Evolutionary conservation across 2,888 invertebrate species (phyloP).

Genomic region (Cephus nigrinus): DNA sequence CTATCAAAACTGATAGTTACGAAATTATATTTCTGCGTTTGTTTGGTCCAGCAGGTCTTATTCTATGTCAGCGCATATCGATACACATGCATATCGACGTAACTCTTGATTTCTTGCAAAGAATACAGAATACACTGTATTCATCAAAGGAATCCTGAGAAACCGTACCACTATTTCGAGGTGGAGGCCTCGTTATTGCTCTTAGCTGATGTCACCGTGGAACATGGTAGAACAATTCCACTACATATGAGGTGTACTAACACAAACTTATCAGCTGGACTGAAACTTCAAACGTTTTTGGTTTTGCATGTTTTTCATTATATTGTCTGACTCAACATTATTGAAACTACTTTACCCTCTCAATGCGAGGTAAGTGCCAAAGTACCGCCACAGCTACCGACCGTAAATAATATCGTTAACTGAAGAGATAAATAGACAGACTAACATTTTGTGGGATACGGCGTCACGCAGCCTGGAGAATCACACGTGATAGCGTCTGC

Average conservation of each 20-base stretch:
- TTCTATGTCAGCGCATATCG: background rate
- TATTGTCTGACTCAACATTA: background rate
- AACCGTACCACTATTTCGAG: background rate
- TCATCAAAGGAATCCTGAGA: background rate
- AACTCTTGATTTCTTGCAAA: background rate
- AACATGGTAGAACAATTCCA: background rate
- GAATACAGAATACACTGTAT: background rate
- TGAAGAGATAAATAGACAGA: background rate
- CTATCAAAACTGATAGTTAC: background rate
- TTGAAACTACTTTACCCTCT: background rate
- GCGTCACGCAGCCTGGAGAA: background rate
- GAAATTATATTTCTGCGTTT: background rate
- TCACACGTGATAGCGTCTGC: background rate
- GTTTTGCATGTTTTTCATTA: background rate
- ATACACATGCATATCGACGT: background rate
- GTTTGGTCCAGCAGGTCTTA: background rate
- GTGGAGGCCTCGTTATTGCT: background rate
- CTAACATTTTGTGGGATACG: background rate
- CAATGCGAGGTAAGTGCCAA: background rate
- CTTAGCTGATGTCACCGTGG: background rate
- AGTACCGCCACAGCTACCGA: no score
- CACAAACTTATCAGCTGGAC: background rate
- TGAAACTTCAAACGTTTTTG: background rate
- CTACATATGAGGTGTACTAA: background rate
- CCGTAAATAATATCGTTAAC: no score